Base-by-base conservation (phyloP, 2,113 vertebrate species). In the Gopherus flavomarginatus region DNA sequence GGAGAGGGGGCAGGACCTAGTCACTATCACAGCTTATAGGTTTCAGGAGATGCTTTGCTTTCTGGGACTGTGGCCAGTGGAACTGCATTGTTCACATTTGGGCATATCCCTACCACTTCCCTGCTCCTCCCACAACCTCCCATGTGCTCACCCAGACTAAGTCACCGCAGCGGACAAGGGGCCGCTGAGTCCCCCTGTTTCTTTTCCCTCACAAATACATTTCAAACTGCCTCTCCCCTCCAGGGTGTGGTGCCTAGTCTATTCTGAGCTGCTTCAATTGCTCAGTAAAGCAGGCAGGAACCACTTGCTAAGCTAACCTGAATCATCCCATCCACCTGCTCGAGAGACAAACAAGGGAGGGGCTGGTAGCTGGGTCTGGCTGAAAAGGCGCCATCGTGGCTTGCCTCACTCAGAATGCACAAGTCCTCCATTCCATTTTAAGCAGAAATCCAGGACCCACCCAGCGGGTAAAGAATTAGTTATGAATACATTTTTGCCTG, bases 191-290 rank as follows among this genome's bases (percentile, higher is more conserved):
- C 29, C 17, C 12, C 35, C 38, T 83, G 53, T 42, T 81, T 81
- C 54, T 38, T 54, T 81, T 77, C 72, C 13, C 1, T 0, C 0
- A 65, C 0, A 0, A 69, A 44, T 38, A 35, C 14, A 1, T 75
- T 65, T 38, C 52, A 12, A 72, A 22, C 82, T 16, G 77, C 0
- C 0, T 62, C 88, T 81, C 27, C 0, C 0, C 44, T 50, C 59
- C 83, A 8, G 1, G 3, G 11, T 4, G 87, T 52, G 22, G 26
- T 49, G 59, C 88, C 85, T 77, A 65, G 52, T 8, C 56, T 31
- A 8, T 77, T 89, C 42, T 29, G 53, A 31, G 29, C 29, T 84
- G 81, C 16, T 78, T n/a, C 52, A 49, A 54, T 84, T 42, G 10
- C 2, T 1, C 16, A 38, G 27, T 42, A 91, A 84, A 27, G 44